These are phyloP conservation scores for Paralichthys olivaceus DNA, from an alignment of 2,113 vertebrate species.

Conservation along the genomic window DNA sequence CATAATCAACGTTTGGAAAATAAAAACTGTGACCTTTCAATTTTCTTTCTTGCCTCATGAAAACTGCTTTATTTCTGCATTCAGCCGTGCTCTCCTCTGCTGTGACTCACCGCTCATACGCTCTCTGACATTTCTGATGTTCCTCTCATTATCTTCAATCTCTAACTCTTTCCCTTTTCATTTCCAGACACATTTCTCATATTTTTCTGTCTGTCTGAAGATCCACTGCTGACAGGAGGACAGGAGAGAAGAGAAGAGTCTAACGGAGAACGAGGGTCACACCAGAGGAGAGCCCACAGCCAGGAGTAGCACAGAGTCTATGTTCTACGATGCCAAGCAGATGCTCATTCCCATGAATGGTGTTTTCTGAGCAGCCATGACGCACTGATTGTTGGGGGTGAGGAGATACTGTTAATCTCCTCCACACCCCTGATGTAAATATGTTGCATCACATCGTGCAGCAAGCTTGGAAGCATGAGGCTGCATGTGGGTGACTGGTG, in stretches of 20 bases:
- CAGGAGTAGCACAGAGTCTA: no score
- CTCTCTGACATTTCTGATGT: conserved; percentile 16
- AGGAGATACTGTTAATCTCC: conserved; percentile 11
- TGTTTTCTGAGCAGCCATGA: conserved; percentile 8
- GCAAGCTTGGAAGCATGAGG: conserved; percentile 41
- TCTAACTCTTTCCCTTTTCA: background rate
- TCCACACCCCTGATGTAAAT: conserved; percentile 43
- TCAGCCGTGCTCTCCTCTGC: conserved; percentile 10
- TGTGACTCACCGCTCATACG: conserved; percentile 10
- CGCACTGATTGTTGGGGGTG: conserved; percentile 17
- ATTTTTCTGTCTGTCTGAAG: background rate
- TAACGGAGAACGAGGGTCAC: background rate
- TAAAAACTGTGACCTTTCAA: background rate
- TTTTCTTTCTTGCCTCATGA: background rate
- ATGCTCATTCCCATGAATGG: conserved; percentile 32
- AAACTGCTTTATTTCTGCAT: conserved; percentile 3
- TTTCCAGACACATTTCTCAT: background rate
- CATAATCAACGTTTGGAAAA: background rate
- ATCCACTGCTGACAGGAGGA: background rate
- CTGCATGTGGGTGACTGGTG: conserved; percentile 26
- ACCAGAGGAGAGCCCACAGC: conserved; percentile 15
- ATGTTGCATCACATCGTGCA: conserved; percentile 58
- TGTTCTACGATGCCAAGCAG: conserved; percentile 21
- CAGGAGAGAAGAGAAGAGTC: background rate
- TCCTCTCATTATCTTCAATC: background rate